Evolutionary conservation across 2,888 invertebrate species (phyloP).

Genomic region (Microplitis manilae): DNA sequence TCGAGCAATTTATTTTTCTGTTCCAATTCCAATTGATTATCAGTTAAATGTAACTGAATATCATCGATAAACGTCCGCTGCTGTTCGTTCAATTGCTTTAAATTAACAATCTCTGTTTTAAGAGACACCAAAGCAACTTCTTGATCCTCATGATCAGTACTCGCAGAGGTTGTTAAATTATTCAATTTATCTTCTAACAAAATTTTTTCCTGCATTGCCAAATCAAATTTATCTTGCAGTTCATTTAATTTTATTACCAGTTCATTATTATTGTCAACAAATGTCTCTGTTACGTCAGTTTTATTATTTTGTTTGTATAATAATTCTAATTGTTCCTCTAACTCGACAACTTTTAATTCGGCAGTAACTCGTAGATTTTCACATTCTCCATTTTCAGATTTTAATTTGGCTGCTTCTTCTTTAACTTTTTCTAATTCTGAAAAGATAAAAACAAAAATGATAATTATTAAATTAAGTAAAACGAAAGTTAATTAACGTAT

Average conservation of each 20-base stretch:
- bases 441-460: constrained; percentile 49
- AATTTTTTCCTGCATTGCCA: constrained; percentile 44
- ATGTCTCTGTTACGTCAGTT: constrained; percentile 17
- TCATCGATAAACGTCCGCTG: constrained; percentile 75
- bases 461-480: no score
- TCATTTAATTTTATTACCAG: constrained; percentile 56
- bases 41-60: constrained; percentile 75
- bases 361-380: constrained; percentile 82
- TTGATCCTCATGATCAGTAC: constrained; percentile 33
- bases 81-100: constrained; percentile 75
- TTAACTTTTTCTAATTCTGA: constrained; percentile 72
- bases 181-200: constrained; percentile 34
- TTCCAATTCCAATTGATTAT: constrained; percentile 61
- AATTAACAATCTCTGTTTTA: constrained; percentile 70
- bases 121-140: constrained; percentile 52
- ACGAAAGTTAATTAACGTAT: neutral
- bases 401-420: constrained; percentile 77
- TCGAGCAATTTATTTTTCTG: constrained; percentile 69
- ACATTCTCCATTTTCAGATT: constrained; percentile 77
- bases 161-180: constrained; percentile 45
- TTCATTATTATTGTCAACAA: constrained; percentile 55
- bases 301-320: constrained; percentile 66
- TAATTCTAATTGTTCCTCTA: constrained; percentile 83
- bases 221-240: constrained; percentile 49
- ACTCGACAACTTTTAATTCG: constrained; percentile 83